Evolutionary conservation across 2,888 invertebrate genomes (phyloP).

Genomic region (Alitta virens): DNA sequence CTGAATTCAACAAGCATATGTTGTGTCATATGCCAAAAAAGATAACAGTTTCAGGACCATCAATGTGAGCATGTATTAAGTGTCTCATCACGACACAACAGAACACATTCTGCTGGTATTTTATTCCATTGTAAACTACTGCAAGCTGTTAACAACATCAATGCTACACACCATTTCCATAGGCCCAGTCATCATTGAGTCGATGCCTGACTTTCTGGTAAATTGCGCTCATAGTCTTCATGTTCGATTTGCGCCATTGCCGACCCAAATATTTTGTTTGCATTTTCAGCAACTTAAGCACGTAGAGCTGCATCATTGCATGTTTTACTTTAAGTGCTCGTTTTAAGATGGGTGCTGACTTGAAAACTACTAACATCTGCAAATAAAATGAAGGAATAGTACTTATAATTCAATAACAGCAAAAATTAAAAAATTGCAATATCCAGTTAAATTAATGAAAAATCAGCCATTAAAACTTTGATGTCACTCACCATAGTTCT

Average conservation of each 20-base stretch:
- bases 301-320: slow-evolving; percentile 96
- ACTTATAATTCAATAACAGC: neutral
- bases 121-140: no score
- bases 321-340: slow-evolving; percentile 80
- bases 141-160: no score
- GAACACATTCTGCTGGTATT: no score
- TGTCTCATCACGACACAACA: no score
- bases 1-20: no score
- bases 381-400: slow-evolving; percentile 8
- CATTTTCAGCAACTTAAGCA: slow-evolving; percentile 96
- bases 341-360: slow-evolving; percentile 97
- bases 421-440: no score
- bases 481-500: slow-evolving; percentile 63
- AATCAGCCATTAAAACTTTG: no score
- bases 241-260: slow-evolving; percentile 98
- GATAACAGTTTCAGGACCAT: no score
- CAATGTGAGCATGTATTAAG: no score
- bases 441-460: no score
- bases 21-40: no score
- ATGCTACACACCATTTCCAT: slow-evolving; percentile 96
- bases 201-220: slow-evolving; percentile 92
- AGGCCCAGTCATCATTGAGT: slow-evolving; percentile 99
- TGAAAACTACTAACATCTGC: slow-evolving; percentile 95
- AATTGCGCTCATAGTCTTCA: slow-evolving; percentile 99
- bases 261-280: slow-evolving; percentile 98